Base-by-base conservation (phyloP, 2,113 vertebrate genomes). In the Brevimyrus niger region DNA sequence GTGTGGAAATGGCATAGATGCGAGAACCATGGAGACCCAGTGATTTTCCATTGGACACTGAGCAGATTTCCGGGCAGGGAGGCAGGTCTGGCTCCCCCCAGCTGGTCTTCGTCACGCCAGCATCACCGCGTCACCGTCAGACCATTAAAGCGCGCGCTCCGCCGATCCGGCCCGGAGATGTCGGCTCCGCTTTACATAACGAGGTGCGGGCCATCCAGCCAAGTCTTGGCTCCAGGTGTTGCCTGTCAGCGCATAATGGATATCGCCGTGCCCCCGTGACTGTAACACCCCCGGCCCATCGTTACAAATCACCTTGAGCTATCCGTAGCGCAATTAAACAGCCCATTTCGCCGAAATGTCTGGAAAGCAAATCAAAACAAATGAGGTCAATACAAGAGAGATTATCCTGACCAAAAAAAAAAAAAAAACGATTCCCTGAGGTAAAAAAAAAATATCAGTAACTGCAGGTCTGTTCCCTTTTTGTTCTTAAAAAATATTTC, bases 261-360 rank as follows among this genome's bases (percentile, higher is more conserved):
- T 83, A 55, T 89, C 76, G 21, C 27, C n/a, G 27, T 83, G 13
- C 73, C 48, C 48, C 65, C 17, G 15, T 27, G 58, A 88, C 46
- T 88, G 44, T 76, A 76, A 80, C 73, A 76, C 46, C 42, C 61
- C 27, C 69, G 21, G n/a, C 31, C 65, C 19, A 21, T 10, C 46
- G 23, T 51, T 88, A 48, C 61, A 88, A 76, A 88, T 88, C 65
- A 80, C 88, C 88, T 88, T 82, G 47, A 48, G 88, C 88, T 88
- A 80, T 80, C 23, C 46, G 76, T 23, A 88, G 65, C 31, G 50
- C 46, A 88, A 76, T 76, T 88, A 88, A 88, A 88, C 46, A 88
- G 88, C 27, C 69, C 88, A 88, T 80, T 88, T 48, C 88, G 76
- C 69, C 27, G 3, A 73, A 88, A 80, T 27, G 48, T 88, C 88